Conservation (phyloP, 2,113 vertebrate genomes). For the Tetraodon nigroviridis region DNA sequence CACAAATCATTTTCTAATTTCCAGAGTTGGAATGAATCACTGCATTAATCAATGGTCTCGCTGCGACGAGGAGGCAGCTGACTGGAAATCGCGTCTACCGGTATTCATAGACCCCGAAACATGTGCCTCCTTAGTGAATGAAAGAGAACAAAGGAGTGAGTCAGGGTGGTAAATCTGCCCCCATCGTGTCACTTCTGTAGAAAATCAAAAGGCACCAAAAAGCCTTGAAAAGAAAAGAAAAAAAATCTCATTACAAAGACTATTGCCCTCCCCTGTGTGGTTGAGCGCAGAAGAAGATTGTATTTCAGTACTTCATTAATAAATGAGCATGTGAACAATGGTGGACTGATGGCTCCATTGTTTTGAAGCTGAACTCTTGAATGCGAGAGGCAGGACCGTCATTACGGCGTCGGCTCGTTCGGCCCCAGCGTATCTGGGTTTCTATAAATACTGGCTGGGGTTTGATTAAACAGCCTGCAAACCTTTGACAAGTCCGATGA, state of each 20-base stretch:
- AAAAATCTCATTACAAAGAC: slow-evolving; percentile 68
- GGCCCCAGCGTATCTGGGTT: slow-evolving; percentile 9
- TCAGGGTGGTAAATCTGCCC: background rate
- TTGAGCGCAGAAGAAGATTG: slow-evolving; percentile 69
- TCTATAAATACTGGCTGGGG: background rate
- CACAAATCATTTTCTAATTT: slow-evolving; percentile 6
- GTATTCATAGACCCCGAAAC: slow-evolving; percentile 16
- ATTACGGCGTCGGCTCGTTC: slow-evolving; percentile 30
- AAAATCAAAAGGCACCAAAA: slow-evolving; percentile 56
- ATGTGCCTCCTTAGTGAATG: slow-evolving; percentile 5
- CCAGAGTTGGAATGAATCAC: background rate
- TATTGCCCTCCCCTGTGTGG: slow-evolving; percentile 63
- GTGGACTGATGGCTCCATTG: slow-evolving; percentile 57
- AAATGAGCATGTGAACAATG: slow-evolving; percentile 64
- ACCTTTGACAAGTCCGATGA: background rate
- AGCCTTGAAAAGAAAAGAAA: slow-evolving; percentile 54
- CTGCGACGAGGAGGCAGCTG: slow-evolving; percentile 1
- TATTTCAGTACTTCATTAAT: slow-evolving; percentile 72
- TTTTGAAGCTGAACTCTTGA: slow-evolving; percentile 45
- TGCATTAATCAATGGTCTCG: slow-evolving; percentile 6
- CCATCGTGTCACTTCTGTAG: slow-evolving; percentile 22
- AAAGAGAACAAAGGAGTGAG: slow-evolving; percentile 31
- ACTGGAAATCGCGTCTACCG: slow-evolving; percentile 22
- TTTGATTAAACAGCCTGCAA: slow-evolving; percentile 6
- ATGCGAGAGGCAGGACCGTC: slow-evolving; percentile 29